Evolutionary conservation across 2,797 vertebrate species (phyloP), one percentile per base, ranked within the genome.

Genomic region (Acestrorhynchus altus): DNA sequence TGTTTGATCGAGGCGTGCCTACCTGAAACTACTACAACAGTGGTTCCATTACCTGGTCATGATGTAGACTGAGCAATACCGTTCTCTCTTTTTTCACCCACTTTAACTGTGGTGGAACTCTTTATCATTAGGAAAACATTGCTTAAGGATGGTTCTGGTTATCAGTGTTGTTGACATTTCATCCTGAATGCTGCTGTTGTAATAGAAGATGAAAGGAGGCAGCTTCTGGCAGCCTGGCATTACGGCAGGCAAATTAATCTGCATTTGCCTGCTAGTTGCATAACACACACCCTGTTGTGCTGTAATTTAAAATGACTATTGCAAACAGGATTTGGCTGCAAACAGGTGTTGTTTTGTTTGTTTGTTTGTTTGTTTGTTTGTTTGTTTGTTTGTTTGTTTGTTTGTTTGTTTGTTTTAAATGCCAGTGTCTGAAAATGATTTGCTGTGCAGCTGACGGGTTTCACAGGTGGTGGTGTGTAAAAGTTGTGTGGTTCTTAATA

Each of bases 111-210:
- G 40, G 11, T 66, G 9, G 20, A 44, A 11, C 22, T 52, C 1
- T 7, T 39, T 39, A 35, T 64, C 39, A 22, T n/a, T 20, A 22
- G n/a, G 15, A 42, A 40, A 42, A 44, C 20, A 15, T 44, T 64
- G 39, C 61, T 22, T 13, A 42, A 65, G 39, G 24, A 44, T 44
- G 6, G 63, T 44, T 4, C 22, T 12, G 5, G 40, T 20, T 13
- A 26, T 15, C 24, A 20, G 64, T 28, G 42, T 26, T 49, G 24
- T 49, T 49, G 44, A 67, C 42, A 24, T 67, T 22, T 44, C n/a
- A 44, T 39, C 42, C 22, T 49, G 44, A 67, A 67, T 49, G 42
- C 44, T 16, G 42, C 4, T 26, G 64, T 49, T 67, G 42, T 67
- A 49, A 67, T 18, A 2, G 64, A 26, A 18, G 13, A 40, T 1